phyloP scores from a whole-genome alignment of 2,888 invertebrate genomes.

The Adelognathus sp. region DNA sequence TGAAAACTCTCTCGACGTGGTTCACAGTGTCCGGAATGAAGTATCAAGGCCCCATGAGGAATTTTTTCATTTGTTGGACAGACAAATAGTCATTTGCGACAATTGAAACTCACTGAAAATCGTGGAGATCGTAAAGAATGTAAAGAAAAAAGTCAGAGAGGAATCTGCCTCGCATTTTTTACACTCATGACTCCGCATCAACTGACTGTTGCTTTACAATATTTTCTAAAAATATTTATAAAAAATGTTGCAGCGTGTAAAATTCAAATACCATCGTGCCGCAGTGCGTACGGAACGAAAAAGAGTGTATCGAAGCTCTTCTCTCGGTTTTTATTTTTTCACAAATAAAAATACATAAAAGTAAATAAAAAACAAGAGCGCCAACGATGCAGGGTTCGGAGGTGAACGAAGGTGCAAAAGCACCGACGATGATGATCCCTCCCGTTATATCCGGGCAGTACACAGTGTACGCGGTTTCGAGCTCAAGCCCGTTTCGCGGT shows the following conservation, averaged over 20 bases:
- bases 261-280: background rate
- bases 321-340: too few species aligned
- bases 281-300: background rate
- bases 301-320: background rate
- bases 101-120: background rate
- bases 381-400: background rate
- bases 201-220: background rate
- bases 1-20: too few species aligned
- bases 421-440: constrained; percentile 12
- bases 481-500: constrained; percentile 45
- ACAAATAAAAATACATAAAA: background rate
- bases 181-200: background rate
- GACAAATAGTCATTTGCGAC: background rate
- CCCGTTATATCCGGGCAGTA: background rate
- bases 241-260: background rate
- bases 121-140: background rate
- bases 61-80: background rate
- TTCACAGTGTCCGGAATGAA: too few species aligned
- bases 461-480: constrained; percentile 10
- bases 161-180: background rate
- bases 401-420: constrained; percentile 22
- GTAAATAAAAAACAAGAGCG: constrained; percentile 22
- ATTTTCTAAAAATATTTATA: background rate
- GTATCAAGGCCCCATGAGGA: too few species aligned
- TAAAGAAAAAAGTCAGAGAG: background rate